phyloP scores from a whole-genome alignment of 2,113 vertebrate species.

The Aspiorhynchus laticeps region DNA sequence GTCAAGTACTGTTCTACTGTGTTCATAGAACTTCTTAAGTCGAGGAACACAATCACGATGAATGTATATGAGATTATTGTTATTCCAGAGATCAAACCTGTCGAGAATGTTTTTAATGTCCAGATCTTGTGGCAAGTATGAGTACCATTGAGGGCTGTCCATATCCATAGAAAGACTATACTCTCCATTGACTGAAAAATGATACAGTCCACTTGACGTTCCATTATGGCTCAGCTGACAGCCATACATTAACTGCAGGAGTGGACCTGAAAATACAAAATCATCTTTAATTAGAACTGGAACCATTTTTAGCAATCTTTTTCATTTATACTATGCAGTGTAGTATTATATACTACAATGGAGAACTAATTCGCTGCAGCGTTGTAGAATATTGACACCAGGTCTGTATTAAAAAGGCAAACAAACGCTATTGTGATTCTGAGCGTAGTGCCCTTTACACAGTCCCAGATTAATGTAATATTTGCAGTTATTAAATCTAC shows the following conservation, averaged over 20 bases:
- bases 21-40: not conserved
- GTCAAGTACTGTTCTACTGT: not conserved
- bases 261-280: not conserved
- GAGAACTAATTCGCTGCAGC: not conserved
- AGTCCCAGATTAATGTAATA: not conserved
- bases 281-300: not conserved
- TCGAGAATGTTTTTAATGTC: not conserved
- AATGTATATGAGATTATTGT: constrained; percentile 27
- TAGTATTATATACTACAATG: not conserved
- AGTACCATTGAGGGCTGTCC: not conserved
- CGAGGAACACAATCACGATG: constrained; percentile 22
- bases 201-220: constrained; percentile 9
- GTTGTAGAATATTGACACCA: not conserved
- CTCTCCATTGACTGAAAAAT: not conserved
- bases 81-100: constrained; percentile 1
- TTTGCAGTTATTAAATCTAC: not conserved
- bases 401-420: not conserved
- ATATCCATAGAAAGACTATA: not conserved
- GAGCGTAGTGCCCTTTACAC: not conserved
- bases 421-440: not conserved
- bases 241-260: not conserved
- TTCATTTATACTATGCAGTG: not conserved
- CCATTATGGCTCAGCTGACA: not conserved
- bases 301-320: not conserved
- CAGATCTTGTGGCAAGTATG: not conserved